Evolutionary conservation across 2,113 vertebrate genomes (phyloP), one percentile per base, ranked within the genome.

Genomic region (Sclerurus mexicanus): DNA sequence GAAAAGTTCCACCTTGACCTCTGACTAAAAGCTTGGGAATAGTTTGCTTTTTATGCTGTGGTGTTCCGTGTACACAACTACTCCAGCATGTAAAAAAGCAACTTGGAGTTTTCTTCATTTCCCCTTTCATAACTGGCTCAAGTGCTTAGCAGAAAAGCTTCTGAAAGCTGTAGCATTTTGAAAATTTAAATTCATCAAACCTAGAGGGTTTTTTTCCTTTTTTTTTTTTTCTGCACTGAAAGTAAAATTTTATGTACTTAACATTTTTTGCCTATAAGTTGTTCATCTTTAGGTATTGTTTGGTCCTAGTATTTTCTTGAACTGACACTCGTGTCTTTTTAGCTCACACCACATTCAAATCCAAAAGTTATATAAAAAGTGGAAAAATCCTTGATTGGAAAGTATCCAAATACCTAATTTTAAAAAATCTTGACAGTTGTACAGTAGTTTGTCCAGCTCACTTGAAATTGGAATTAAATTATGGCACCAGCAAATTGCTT

Each of bases 401-500:
- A 95, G 95, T 90, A 93, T 90, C 89, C 90, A 87, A 77, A 72
- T 87, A 89, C 35, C 83, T 96, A 87, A 98, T 94, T 96, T 95
- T 96, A 95, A 97, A 96, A 92, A 42, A 31, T 87, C 95, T 76
- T 89, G 84, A 77, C 93, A 97, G 93, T 73, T 95, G 92, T 97
- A 96, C 87, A 89, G 89, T 93, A 95, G 94, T 96, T 94, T 97
- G 91, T 97, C 96, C 97, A 95, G 90, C 95, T 95, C 97, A 97
- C 94, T 95, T 96, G 95, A 96, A 96, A 96, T 96, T 96, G 92
- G 93, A 95, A 83, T 97, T 97, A 97, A 97, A 97, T 98, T 96
- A 97, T 95, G 95, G 97, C 97, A 98, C 98, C 98, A 98, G 98
- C 98, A 98, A 95, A 96, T 98, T 93, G 96, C 97, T 98, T 97